Evolutionary conservation across 2,113 vertebrate genomes (phyloP).

Genomic region (Chaenocephalus aceratus): DNA sequence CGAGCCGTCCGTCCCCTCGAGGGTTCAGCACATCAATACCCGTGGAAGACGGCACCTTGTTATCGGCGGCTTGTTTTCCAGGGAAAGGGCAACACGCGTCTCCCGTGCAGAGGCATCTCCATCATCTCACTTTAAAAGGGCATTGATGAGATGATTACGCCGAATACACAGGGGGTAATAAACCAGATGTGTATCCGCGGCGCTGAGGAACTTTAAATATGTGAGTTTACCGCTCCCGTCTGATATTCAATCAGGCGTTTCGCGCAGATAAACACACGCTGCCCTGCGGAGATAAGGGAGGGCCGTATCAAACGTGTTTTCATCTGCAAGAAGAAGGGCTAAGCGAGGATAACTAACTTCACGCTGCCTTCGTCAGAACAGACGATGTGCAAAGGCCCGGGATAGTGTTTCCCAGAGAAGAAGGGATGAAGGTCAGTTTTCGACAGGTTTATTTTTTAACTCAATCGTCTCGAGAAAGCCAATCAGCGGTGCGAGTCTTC

Average conservation of each 20-base stretch:
- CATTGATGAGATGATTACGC: conserved; percentile 17
- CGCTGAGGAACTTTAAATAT: conserved; percentile 21
- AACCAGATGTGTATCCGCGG: background rate
- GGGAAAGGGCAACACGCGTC: conserved; percentile 21
- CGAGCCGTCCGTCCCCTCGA: background rate
- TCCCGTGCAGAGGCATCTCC: conserved; percentile 3
- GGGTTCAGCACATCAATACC: background rate
- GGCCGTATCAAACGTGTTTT: background rate
- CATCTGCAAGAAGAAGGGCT: conserved; percentile 1
- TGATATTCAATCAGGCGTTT: conserved; percentile 35
- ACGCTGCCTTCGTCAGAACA: background rate
- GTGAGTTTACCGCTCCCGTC: conserved; percentile 10
- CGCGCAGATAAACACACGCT: conserved; percentile 15
- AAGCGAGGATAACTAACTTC: background rate
- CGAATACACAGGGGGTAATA: conserved; percentile 8
- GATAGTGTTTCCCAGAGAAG: conserved; percentile 4
- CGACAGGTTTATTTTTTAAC: no score
- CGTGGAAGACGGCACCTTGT: background rate
- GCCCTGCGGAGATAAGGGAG: conserved; percentile 5
- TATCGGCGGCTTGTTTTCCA: background rate
- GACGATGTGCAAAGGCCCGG: background rate
- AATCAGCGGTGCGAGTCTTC: no score
- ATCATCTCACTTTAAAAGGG: conserved; percentile 1
- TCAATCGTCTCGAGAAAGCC: no score
- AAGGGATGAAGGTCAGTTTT: background rate